phyloP scores from a whole-genome alignment of 2,797 vertebrate genomes.

The Clarias pachynema region DNA sequence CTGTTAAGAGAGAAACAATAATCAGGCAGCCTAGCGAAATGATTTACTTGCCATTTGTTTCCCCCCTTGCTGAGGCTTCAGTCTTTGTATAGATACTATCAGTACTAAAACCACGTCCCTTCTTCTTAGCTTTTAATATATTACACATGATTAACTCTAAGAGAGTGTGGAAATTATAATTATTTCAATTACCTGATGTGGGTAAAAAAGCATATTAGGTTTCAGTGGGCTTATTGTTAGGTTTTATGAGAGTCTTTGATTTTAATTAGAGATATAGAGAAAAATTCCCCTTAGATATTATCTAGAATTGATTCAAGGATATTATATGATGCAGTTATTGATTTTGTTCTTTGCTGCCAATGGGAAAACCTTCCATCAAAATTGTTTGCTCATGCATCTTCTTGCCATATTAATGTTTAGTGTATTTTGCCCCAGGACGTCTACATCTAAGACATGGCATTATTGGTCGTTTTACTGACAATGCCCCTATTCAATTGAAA shows the following conservation, averaged over 20 bases:
- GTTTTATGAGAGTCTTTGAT: slow-evolving; percentile 63
- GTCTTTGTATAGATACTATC: slow-evolving; percentile 12
- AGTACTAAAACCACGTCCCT: background rate
- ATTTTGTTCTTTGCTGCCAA: slow-evolving; percentile 42
- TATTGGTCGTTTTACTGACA: background rate
- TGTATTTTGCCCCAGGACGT: background rate
- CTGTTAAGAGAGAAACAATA: slow-evolving; percentile 52
- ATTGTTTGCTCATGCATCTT: slow-evolving; percentile 15
- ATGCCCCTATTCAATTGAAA: background rate
- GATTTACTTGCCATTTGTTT: slow-evolving; percentile 25
- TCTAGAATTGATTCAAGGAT: slow-evolving; percentile 61
- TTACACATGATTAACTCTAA: slow-evolving; percentile 22
- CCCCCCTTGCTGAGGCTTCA: slow-evolving; percentile 5
- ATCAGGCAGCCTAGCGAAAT: slow-evolving; percentile 36
- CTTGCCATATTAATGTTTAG: slow-evolving; percentile 3
- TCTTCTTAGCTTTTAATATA: slow-evolving; percentile 12
- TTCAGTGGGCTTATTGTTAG: slow-evolving; percentile 25
- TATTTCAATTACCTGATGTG: slow-evolving; percentile 45
- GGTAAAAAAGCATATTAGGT: slow-evolving; percentile 34
- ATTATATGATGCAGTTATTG: slow-evolving; percentile 59
- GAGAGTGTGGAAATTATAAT: slow-evolving; percentile 40
- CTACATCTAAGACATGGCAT: background rate
- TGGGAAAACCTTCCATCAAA: background rate
- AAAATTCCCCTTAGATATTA: slow-evolving; percentile 62
- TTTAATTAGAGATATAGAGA: slow-evolving; percentile 66